Base-by-base conservation (phyloP, 2,113 vertebrate species). In the Caretta caretta region DNA sequence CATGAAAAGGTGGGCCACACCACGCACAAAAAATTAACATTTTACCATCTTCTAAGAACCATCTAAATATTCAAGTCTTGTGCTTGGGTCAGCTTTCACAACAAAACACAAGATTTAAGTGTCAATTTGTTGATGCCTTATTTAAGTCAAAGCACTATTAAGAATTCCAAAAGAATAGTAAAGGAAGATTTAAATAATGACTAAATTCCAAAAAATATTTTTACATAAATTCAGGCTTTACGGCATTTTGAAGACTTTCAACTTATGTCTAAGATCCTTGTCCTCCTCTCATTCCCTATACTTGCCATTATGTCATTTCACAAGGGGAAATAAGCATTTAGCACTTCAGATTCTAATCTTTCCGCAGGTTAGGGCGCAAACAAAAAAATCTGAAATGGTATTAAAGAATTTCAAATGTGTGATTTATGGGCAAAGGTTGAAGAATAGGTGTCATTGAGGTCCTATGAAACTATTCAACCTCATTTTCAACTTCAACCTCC, bases 211-310 rank as follows among this genome's bases (percentile, higher is more conserved):
- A 10, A 81, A 22, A 38, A n/a, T 17, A 46, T 46, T 46, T 27
- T 46, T 10, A 7, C 24, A 46, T 49, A 49, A 49, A 49, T 11
- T 49, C 49, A 49, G 49, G 49, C 49, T 49, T 49, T 11, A 49
- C 9, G 49, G 49, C 49, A 49, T 49, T 49, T 49, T 49, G 49
- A 49, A 79, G 38, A 11, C 84, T 4, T 83, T 93, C 3, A 78
- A 53, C 0, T 84, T 82, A 19, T 0, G 89, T 27, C 7, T 72
- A 72, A 72, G 75, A 48, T 27, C 13, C 24, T 27, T 3, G 16
- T 19, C 11, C 42, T 78, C 24, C 25, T 78, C 75, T 78, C 25
- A 46, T 46, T 27, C 75, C 25, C 46, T 78, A 6, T 16, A 12
- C 75, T 78, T 76, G 16, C 35, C 17, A 46, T 76, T 25, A 46